Base-by-base conservation (phyloP, 1,140 invertebrate species). In the Mesaphorura yosii region DNA sequence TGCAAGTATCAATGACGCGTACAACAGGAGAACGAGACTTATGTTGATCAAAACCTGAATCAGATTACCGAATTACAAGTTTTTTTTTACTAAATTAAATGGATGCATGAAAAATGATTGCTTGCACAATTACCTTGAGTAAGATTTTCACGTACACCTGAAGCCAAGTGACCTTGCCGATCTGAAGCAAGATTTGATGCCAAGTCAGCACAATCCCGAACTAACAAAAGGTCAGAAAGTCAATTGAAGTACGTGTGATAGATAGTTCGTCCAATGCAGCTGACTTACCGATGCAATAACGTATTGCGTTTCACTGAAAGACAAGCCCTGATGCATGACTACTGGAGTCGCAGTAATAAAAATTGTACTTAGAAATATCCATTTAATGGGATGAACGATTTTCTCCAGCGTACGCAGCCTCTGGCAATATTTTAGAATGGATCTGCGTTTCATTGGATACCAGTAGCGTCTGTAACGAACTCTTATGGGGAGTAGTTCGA, bases 381-480 rank as follows among this genome's bases (percentile, higher is more conserved):
- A n/a, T n/a, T n/a, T n/a, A n/a, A n/a, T n/a, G n/a, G n/a, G n/a
- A n/a, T n/a, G n/a, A n/a, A n/a, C n/a, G n/a, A n/a, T n/a, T n/a
- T n/a, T n/a, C n/a, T n/a, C n/a, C n/a, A n/a, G n/a, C n/a, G n/a
- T n/a, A n/a, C n/a, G n/a, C n/a, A n/a, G n/a, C n/a, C n/a, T n/a
- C n/a, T n/a, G n/a, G n/a, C n/a, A n/a, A n/a, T n/a, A n/a, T n/a
- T n/a, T n/a, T n/a, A n/a, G n/a, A n/a, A n/a, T n/a, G n/a, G n/a
- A n/a, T n/a, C n/a, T n/a, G n/a, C 7, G 10, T 20, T 48, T 48
- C 29, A 48, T 34, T 29, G 46, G 46, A 48, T 48, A 34, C 46
- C 46, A 48, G 7, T 34, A 26, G 17, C 29, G 46, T 17, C 20
- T 31, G 7, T 34, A 48, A 4, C 46, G 46, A 48, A 48, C 19